A percentile compares a stretch with the other conserved stretches of the same genome.
phyloP scores from a whole-genome alignment of 2,113 vertebrate genomes.

The Notiomystis cincta region DNA sequence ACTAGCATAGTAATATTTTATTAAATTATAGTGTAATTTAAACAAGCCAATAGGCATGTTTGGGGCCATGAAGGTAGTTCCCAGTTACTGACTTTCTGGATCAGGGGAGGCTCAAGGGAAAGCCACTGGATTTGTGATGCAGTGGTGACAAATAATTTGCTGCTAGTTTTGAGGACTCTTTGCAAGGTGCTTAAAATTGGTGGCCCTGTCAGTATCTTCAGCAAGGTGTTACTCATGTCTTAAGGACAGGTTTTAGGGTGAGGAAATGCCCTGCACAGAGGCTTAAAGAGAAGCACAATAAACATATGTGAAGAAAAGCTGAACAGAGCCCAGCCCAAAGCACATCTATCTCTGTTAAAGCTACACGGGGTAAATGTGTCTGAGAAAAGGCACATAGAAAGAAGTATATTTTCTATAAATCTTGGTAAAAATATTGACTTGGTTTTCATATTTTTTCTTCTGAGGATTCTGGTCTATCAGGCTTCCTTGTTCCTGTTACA shows the following conservation, averaged over 20 bases:
- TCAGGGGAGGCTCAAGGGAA: background rate
- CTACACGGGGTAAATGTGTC: background rate
- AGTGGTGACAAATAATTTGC: background rate
- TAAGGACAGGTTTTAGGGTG: background rate
- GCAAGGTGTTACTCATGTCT: background rate
- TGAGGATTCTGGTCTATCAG: background rate
- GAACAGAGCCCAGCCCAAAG: background rate
- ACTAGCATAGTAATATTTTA: background rate
- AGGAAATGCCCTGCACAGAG: background rate
- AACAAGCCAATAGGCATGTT: background rate
- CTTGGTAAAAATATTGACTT: background rate
- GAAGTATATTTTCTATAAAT: background rate
- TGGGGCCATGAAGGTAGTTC: background rate
- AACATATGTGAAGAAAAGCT: background rate
- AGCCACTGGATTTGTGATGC: background rate
- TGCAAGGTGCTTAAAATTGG: background rate
- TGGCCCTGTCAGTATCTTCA: background rate
- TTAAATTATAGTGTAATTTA: background rate
- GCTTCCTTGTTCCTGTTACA: conserved; percentile 7
- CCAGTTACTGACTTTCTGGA: background rate
- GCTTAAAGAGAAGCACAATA: background rate
- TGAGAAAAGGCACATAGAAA: background rate
- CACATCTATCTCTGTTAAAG: background rate
- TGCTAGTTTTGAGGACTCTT: background rate
- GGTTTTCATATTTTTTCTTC: background rate